Conservation (phyloP, 2,113 vertebrate species). For the Cochlearius cochlearius region DNA sequence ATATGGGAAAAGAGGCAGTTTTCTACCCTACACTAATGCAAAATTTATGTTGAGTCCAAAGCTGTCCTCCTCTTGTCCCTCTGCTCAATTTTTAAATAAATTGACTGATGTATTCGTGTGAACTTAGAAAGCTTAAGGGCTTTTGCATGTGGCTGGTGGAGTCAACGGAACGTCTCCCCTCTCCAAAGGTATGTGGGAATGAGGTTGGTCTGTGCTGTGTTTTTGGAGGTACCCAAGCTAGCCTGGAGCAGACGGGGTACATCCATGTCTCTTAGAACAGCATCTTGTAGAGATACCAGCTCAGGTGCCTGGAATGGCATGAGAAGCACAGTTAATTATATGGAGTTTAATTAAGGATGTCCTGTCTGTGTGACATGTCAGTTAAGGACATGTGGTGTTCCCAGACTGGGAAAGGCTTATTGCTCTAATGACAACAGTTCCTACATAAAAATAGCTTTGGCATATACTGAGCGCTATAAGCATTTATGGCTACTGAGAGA, state of each 20-base stretch:
- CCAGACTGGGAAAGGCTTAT: background rate
- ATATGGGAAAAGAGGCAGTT: background rate
- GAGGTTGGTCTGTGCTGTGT: background rate
- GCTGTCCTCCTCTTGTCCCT: background rate
- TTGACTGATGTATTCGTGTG: background rate
- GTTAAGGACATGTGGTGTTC: background rate
- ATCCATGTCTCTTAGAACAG: background rate
- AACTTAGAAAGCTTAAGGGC: background rate
- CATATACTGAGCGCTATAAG: background rate
- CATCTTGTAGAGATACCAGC: background rate
- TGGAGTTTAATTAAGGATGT: background rate
- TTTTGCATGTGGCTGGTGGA: background rate
- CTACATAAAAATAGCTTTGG: background rate
- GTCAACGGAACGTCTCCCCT: background rate
- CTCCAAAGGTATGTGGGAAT: background rate
- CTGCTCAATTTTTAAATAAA: background rate
- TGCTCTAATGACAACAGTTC: background rate
- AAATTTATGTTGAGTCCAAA: background rate
- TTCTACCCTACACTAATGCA: background rate
- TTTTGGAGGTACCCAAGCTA: background rate
- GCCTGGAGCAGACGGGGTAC: background rate
- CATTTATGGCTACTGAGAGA: background rate
- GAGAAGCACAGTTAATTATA: background rate
- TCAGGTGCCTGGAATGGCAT: background rate
- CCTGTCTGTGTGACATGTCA: background rate